Evolutionary conservation across 2,888 invertebrate genomes (phyloP).

Genomic region (Euphydryas editha): DNA sequence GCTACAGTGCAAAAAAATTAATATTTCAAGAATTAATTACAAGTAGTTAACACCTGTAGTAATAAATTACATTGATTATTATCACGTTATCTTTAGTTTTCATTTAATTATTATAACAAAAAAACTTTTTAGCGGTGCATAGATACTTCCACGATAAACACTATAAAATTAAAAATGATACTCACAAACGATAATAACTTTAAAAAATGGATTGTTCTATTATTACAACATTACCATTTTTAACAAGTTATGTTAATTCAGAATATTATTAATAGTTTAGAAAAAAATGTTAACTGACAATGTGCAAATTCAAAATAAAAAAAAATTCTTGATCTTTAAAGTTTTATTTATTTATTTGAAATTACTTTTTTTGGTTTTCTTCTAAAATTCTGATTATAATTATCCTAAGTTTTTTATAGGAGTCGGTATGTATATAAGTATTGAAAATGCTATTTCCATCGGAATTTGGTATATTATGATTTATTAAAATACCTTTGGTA

Average conservation of each 20-base stretch:
- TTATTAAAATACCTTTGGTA: too few species aligned
- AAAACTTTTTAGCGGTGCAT: slow-evolving; percentile 16
- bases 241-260: slow-evolving; percentile 7
- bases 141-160: slow-evolving; percentile 25
- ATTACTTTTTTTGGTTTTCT: too few species aligned
- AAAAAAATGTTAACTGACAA: not conserved
- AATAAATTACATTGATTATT: slow-evolving; percentile 26
- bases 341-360: too few species aligned
- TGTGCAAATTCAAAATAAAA: not conserved
- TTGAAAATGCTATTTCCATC: too few species aligned
- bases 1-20: not conserved
- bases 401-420: too few species aligned
- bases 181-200: slow-evolving; percentile 1
- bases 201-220: slow-evolving; percentile 11
- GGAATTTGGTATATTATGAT: too few species aligned
- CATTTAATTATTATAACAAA: slow-evolving; percentile 11
- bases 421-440: too few species aligned
- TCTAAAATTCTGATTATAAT: too few species aligned
- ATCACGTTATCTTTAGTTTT: slow-evolving; percentile 19
- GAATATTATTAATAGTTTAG: slow-evolving; percentile 4
- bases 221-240: not conserved
- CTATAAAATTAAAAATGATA: slow-evolving; percentile 17
- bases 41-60: slow-evolving; percentile 16
- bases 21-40: slow-evolving; percentile 19
- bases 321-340: too few species aligned